Base-by-base conservation (phyloP, 2,113 vertebrate genomes). In the Archilochus colubris region DNA sequence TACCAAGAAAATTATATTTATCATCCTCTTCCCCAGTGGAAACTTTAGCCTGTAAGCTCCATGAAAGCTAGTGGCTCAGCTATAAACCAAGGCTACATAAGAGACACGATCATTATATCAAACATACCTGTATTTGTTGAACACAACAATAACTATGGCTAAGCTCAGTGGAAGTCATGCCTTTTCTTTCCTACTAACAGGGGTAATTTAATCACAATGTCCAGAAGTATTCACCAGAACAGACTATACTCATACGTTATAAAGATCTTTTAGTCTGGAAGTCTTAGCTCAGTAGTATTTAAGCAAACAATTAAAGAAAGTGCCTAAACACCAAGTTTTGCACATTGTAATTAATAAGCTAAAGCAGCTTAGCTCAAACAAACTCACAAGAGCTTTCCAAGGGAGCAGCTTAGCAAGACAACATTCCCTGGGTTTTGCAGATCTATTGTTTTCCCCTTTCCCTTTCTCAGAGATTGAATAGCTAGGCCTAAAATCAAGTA, bases 91-190 rank as follows among this genome's bases (percentile, higher is more conserved):
- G 74, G 25, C 61, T 55, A 73, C 4, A 2, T 18, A 48, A 86
- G 57, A 86, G 53, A 63, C 12, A 43, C 0, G 5, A 61, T 30
- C 20, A 9, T 46, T 64, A 44, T 3, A 84, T 15, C 15, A 1
- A 70, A 70, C 3, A 10, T 28, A 27, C 50, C 43, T 7, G 8
- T 6, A 9, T 18, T 48, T 46, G 3, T 1, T 66, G 40, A 18
- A 57, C 15, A 3, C 19, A 51, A 27, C 9, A 3, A 0, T 10
- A 40, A 30, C 18, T 10, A 12, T 0, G 4, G 9, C 27, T 7
- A 15, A 75, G 1, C 15, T 75, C 63, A 50, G 9, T 0, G 16
- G 30, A 50, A 90, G 12, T 9, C 4, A 3, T 10, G 28, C 23
- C 55, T 75, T 53, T n/a, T 9, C 51, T 50, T 38, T 12, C 28